Evolutionary conservation across 92 coral and sea anemone species (phyloP), one percentile per base, ranked within the genome.

Genomic region (Montipora capitata): DNA sequence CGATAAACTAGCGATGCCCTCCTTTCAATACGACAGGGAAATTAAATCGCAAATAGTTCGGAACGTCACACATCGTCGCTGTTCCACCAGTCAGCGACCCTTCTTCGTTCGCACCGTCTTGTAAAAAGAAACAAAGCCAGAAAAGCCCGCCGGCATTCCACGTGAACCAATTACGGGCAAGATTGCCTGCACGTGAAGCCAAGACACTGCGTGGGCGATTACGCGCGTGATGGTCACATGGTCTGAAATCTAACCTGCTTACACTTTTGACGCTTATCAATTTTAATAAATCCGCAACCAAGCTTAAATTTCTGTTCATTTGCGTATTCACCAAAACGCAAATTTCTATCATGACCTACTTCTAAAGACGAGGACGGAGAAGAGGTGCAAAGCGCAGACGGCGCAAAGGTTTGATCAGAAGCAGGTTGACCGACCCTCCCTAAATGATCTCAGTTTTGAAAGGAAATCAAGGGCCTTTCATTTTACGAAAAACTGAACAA

Each of bases 111-210:
- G 12, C 61, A 9, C 3, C 61, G 61, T 11, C 3, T 54, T 13
- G 15, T 8, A 54, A 54, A 54, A 2, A 15, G 35, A 74, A 10
- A 48, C 63, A 16, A 71, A 6, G 11, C 15, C 3, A 2, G 8
- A 71, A 15, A 18, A 16, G 7, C 27, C 38, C 56, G 5, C 40
- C n/a, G 57, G 0, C 59, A 4, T 73, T 45, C 78, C 78, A 73
- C 78, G 65, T 51, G 79, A 74, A 66, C 42, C 44, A 66, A 66
- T 66, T 38, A 20, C 11, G 27, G 27, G 43, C 71, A 4, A 66
- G 71, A 7, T 18, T 18, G 71, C 9, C 4, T 20, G 71, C 41
- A 20, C 71, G 68, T 7, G 35, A n/a, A 15, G 10, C 10, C 40
- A 20, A 1, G 42, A 41, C 14, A 62, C 63, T 16, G 68, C 68